phyloP scores from a whole-genome alignment of 1,140 invertebrate genomes.

The Pseudomyrmex gracilis region DNA sequence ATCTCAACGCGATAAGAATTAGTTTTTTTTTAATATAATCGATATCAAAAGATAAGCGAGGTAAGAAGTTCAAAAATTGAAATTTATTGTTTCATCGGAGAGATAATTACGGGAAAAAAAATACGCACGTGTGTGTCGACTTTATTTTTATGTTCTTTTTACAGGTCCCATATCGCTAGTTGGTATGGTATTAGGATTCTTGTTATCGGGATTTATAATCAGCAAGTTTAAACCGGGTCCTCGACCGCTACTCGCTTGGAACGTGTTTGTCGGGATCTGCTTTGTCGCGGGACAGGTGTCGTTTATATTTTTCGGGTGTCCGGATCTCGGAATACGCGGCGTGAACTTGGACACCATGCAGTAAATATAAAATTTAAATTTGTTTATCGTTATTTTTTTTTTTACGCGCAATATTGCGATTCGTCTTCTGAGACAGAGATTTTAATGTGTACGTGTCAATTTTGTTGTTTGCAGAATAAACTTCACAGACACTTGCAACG shows the following conservation, averaged over 20 bases:
- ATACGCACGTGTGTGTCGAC: neutral
- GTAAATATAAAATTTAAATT: slow-evolving; percentile 77
- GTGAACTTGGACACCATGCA: slow-evolving; percentile 78
- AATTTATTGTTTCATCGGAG: too few relatives aligned
- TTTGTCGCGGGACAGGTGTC: slow-evolving; percentile 85
- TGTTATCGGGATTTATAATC: slow-evolving; percentile 88
- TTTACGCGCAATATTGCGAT: neutral
- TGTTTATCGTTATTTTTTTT: neutral
- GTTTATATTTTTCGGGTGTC: slow-evolving; percentile 88
- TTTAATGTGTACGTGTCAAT: neutral
- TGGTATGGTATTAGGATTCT: slow-evolving; percentile 88
- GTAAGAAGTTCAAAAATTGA: too few relatives aligned
- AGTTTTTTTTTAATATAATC: neutral
- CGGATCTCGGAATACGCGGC: slow-evolving; percentile 80
- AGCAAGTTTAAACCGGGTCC: slow-evolving; percentile 88
- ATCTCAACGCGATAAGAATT: neutral
- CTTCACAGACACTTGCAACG: slow-evolving; percentile 85
- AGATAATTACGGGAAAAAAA: too few relatives aligned
- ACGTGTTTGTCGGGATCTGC: slow-evolving; percentile 87
- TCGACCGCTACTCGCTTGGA: slow-evolving; percentile 88
- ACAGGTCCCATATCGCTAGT: slow-evolving; percentile 85
- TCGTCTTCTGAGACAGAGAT: neutral
- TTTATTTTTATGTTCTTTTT: neutral
- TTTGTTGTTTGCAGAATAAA: slow-evolving; percentile 83
- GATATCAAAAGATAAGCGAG: neutral